phyloP scores from a whole-genome alignment of 1,140 invertebrate species.

The Kradibia gibbosae region DNA sequence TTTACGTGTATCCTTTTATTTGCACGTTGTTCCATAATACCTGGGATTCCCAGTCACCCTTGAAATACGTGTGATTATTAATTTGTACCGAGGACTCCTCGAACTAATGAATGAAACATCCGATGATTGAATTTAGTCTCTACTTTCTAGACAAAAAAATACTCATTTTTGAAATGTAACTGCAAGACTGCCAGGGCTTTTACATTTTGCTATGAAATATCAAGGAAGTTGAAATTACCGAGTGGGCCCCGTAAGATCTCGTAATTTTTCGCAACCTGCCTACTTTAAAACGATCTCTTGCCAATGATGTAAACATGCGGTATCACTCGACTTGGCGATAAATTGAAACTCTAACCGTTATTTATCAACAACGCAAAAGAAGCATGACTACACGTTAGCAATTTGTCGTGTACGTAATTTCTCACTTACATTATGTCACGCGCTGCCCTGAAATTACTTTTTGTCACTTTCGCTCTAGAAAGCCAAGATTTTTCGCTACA shows the following conservation, averaged over 20 bases:
- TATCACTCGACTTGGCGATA: not conserved
- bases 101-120: too few species aligned
- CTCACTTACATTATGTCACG: constrained; percentile 20
- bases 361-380: constrained; percentile 17
- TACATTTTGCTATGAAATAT: not conserved
- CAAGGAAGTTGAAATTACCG: not conserved
- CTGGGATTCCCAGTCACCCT: too few species aligned
- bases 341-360: constrained; percentile 19
- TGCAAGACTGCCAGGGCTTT: not conserved
- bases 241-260: not conserved
- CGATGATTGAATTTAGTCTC: too few species aligned
- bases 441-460: constrained; percentile 3
- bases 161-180: too few species aligned
- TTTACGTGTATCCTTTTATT: too few species aligned
- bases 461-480: constrained; percentile 1
- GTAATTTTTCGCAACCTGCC: not conserved
- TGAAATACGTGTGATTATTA: not conserved
- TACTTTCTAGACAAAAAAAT: too few species aligned
- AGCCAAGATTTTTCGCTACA: not conserved
- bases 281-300: not conserved
- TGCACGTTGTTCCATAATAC: too few species aligned
- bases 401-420: constrained; percentile 31
- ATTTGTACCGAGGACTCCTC: not conserved
- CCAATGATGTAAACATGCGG: not conserved
- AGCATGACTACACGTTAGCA: constrained; percentile 4